Conservation (phyloP, 2,888 invertebrate genomes). For the Myopa tessellatipennis region DNA sequence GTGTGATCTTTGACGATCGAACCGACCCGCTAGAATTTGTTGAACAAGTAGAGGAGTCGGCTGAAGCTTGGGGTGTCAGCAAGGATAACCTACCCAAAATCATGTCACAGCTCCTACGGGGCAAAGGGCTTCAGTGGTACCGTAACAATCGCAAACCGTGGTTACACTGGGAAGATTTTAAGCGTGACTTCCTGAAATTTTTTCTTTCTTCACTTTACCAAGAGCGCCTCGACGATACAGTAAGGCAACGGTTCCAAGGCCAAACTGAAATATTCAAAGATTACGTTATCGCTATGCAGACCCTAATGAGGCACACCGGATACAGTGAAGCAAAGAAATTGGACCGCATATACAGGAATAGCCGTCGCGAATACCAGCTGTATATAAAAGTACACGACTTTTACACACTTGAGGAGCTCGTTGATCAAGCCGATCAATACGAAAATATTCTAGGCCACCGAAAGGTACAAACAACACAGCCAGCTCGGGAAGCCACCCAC, state of each 20-base stretch:
- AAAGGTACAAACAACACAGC: too few relatives aligned
- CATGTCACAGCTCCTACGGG: constrained; percentile 11
- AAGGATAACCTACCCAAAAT: neutral
- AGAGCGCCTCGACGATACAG: neutral
- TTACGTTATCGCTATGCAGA: neutral
- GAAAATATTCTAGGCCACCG: too few relatives aligned
- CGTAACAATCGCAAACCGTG: constrained; percentile 24
- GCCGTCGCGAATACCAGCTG: too few relatives aligned
- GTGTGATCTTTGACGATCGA: neutral
- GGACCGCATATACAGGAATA: too few relatives aligned
- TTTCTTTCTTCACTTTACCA: neutral
- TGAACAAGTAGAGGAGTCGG: constrained; percentile 10
- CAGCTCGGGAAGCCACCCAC: too few relatives aligned
- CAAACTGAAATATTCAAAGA: constrained; percentile 25
- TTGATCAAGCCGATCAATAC: too few relatives aligned
- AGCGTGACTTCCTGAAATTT: constrained; percentile 17
- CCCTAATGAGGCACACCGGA: too few relatives aligned
- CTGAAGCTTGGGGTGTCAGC: neutral
- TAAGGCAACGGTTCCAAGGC: too few relatives aligned
- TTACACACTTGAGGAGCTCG: too few relatives aligned
- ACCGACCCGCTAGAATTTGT: constrained; percentile 3
- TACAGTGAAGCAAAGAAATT: too few relatives aligned
- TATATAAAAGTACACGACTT: too few relatives aligned
- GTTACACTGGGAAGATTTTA: constrained; percentile 11
- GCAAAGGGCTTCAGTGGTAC: constrained; percentile 25